Evolutionary conservation across 2,113 vertebrate genomes (phyloP).

Genomic region (Xiphophorus maculatus): DNA sequence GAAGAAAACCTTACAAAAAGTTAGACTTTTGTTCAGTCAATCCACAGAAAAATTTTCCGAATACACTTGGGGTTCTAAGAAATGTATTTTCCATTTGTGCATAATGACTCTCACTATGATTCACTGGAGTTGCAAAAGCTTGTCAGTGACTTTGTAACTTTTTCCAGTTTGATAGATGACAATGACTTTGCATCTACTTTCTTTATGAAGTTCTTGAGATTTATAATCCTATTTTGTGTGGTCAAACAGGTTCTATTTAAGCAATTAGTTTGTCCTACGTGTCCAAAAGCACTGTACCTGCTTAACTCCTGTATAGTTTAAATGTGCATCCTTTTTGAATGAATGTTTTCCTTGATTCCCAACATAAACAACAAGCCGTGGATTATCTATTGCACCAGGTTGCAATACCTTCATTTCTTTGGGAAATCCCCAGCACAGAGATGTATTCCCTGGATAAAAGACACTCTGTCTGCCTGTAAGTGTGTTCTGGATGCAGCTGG

Average conservation of each 20-base stretch:
- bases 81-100: neutral
- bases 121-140: no score
- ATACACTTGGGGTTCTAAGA: neutral
- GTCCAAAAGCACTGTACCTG: no score
- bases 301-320: no score
- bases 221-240: no score
- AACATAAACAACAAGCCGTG: slow-evolving; percentile 44
- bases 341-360: slow-evolving; percentile 13
- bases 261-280: no score
- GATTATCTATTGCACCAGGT: slow-evolving; percentile 35
- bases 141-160: neutral
- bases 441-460: slow-evolving; percentile 62
- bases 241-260: no score
- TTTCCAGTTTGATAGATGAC: neutral
- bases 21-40: no score
- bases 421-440: slow-evolving; percentile 54
- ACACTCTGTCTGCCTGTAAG: slow-evolving; percentile 63
- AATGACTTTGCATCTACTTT: neutral
- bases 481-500: slow-evolving; percentile 74
- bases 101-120: neutral
- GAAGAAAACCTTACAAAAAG: no score
- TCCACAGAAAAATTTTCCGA: no score
- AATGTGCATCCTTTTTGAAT: no score
- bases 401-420: slow-evolving; percentile 49
- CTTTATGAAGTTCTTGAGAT: no score